Percentiles rank a stretch among this genome's conserved stretches.
Evolutionary conservation across 2,113 vertebrate genomes (phyloP).

Genomic region (Electrona antarctica): DNA sequence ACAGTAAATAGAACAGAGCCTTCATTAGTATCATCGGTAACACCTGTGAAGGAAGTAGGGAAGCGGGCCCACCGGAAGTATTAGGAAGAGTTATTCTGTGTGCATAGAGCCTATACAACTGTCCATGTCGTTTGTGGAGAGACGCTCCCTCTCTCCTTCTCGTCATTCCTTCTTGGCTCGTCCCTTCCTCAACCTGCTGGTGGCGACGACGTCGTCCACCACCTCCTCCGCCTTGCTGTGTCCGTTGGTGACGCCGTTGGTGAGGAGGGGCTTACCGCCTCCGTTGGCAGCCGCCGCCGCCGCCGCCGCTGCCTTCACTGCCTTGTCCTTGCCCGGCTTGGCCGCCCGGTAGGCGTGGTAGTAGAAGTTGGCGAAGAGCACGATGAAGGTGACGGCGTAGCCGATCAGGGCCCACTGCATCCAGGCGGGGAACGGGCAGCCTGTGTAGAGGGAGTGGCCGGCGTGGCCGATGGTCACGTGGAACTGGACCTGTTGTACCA

Average conservation of each 20-base stretch:
- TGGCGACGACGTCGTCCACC: conserved; percentile 80
- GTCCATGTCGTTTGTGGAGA: conserved; percentile 51
- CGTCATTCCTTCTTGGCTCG: conserved; percentile 77
- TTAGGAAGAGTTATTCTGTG: too few relatives aligned
- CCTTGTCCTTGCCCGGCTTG: conserved; percentile 36
- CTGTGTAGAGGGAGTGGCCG: conserved; percentile 92
- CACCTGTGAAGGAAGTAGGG: too few relatives aligned
- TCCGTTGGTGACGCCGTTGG: conserved; percentile 83
- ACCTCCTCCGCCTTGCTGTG: conserved; percentile 81
- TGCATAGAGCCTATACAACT: conserved; percentile 4
- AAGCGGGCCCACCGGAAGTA: too few relatives aligned
- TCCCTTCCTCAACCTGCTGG: conserved; percentile 85
- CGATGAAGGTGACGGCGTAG: conserved; percentile 94
- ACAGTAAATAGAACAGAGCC: too few relatives aligned
- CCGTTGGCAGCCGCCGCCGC: conserved; percentile 61
- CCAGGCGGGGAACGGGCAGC: conserved; percentile 96
- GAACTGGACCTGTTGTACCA: conserved; percentile 88
- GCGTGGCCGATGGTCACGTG: conserved; percentile 96
- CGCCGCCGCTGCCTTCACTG: too few relatives aligned
- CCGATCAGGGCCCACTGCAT: conserved; percentile 98
- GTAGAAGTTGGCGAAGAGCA: conserved; percentile 98
- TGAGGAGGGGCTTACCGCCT: conserved; percentile 73
- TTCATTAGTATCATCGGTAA: too few relatives aligned
- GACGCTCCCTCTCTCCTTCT: conserved; percentile 70
- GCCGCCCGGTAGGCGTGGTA: conserved; percentile 92